Evolutionary conservation across 2,888 invertebrate genomes (phyloP), one percentile per base, ranked within the genome.

Genomic region (Eurois occulta): DNA sequence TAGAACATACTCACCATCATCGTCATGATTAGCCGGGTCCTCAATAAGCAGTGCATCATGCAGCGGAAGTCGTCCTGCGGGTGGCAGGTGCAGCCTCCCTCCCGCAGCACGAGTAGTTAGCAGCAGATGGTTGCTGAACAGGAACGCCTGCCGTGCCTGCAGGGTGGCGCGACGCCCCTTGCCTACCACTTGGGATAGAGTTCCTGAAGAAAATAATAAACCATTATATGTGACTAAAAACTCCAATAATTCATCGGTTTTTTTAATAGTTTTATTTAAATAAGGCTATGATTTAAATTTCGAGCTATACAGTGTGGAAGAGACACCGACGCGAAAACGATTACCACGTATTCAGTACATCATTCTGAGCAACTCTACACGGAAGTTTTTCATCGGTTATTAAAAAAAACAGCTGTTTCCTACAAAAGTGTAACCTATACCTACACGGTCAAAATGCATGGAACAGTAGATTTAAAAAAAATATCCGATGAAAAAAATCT

Each of bases 101-200:
- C 98, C 98, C 1, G 98, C 97, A 0, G 98, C 98, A 75, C 98
- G 97, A 5, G 98, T 99, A 2, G 99, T 98, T 70, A 99, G 97
- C 85, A 99, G 98, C 86, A 99, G 97, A 93, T 99, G 98, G 96
- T 99, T 99, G 83, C 99, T 99, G 96, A 99, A 99, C 35, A 99
- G 97, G 92, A 98, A 99, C 86, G 99, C 99, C 93, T 99, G 99
- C 0, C 99, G 97, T 11, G 96, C 91, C 75, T 96, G 96, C 16
- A 95, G 88, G 0, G 92, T 89, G 0, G 96, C 96, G 4, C 96
- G 93, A 0, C 97, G 96, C 6, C 97, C 97, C 81, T 97, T 97
- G 46, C 97, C 97, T 18, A 98, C 97, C 81, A 98, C 97, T 95
- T 98, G 98, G 21, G 98, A 97, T 46, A 98, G 94, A 24, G 98